Percentiles rank a stretch among this genome's conserved stretches.
phyloP scores from a whole-genome alignment of 2,113 vertebrate genomes.

The Eubucco bourcierii region DNA sequence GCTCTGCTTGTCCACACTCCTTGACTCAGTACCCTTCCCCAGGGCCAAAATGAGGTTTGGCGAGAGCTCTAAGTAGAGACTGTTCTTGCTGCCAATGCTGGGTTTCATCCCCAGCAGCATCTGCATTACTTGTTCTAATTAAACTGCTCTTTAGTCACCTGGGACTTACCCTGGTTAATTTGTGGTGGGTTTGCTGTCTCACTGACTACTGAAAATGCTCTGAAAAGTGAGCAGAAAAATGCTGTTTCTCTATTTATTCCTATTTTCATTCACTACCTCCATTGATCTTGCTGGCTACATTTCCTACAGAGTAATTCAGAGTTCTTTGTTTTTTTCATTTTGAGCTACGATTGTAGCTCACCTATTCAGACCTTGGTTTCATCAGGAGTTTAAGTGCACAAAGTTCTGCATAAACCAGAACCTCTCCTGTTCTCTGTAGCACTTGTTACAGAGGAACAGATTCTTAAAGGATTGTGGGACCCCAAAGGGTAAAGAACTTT shows the following conservation, averaged over 20 bases:
- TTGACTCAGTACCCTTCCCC: too few species aligned
- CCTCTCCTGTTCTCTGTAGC: not conserved
- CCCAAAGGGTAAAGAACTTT: not conserved
- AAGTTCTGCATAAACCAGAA: not conserved
- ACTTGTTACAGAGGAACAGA: not conserved
- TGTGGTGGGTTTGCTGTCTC: not conserved
- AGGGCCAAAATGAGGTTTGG: not conserved
- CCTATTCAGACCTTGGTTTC: not conserved
- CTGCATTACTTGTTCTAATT: not conserved
- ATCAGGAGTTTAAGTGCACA: not conserved
- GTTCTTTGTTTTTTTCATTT: not conserved
- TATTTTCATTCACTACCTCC: not conserved
- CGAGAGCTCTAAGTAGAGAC: not conserved
- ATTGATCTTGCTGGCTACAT: not conserved
- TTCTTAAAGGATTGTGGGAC: not conserved
- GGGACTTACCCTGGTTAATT: not conserved
- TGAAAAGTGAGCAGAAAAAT: not conserved
- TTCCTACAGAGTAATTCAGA: not conserved
- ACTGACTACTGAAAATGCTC: not conserved
- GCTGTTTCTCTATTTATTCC: not conserved
- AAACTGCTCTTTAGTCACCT: not conserved
- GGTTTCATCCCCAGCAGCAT: not conserved
- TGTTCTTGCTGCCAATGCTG: rapidly evolving
- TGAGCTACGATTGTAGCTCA: not conserved
- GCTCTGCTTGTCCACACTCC: too few species aligned